These are phyloP conservation scores for Saturnia japonica DNA, from an alignment of 2,888 invertebrate genomes.

Conservation along the genomic window DNA sequence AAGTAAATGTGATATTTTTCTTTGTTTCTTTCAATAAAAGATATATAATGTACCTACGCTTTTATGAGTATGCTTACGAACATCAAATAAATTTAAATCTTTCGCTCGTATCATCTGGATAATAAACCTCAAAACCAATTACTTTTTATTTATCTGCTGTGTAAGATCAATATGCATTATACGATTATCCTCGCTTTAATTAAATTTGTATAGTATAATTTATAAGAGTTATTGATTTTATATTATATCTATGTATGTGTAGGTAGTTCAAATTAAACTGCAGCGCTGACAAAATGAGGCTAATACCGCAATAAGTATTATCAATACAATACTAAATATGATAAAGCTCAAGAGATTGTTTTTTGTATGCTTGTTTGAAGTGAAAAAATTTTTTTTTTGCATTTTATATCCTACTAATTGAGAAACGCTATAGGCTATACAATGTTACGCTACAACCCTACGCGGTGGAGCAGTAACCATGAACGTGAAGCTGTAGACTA, in stretches of 20 bases:
- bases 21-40: background rate
- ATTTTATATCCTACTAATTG: too few species aligned
- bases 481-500: too few species aligned
- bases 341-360: too few species aligned
- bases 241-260: background rate
- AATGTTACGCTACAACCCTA: too few species aligned
- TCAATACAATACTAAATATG: too few species aligned
- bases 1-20: background rate
- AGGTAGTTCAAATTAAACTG: too few species aligned
- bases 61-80: background rate
- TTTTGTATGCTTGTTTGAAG: too few species aligned
- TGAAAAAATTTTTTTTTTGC: too few species aligned
- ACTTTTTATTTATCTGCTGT: background rate
- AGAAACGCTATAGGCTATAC: too few species aligned
- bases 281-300: too few species aligned
- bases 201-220: background rate
- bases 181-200: background rate
- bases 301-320: too few species aligned
- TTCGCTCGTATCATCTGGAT: slow-evolving; percentile 7
- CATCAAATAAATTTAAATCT: slow-evolving; percentile 2
- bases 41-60: background rate
- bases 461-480: too few species aligned
- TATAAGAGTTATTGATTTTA: background rate
- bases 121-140: slow-evolving; percentile 13
- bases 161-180: slow-evolving; percentile 4